A percentile compares a stretch with the other conserved stretches of the same genome.
Evolutionary conservation across 2,888 invertebrate species (phyloP).

Genomic region (Chrysolina oricalcia): DNA sequence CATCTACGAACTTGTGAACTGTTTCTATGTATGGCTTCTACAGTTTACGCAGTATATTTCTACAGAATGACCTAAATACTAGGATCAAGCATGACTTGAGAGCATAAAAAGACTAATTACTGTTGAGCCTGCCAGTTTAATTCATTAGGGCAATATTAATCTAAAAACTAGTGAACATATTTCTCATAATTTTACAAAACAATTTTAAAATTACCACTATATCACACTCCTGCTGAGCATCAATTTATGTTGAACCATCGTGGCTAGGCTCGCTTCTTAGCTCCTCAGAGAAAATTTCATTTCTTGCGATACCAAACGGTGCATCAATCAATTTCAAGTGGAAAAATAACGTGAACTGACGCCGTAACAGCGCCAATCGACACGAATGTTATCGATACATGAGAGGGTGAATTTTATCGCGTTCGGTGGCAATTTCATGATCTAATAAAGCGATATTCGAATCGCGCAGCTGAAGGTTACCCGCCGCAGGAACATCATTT

Average conservation of each 20-base stretch:
- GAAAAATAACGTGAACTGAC: slow-evolving; percentile 24
- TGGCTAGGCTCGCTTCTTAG: background rate
- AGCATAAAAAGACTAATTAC: too few species aligned
- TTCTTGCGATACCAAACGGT: background rate
- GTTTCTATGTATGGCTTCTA: too few species aligned
- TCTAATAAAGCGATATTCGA: slow-evolving; percentile 14
- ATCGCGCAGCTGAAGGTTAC: background rate
- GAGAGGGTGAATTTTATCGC: slow-evolving; percentile 26
- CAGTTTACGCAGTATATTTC: too few species aligned
- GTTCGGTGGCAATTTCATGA: slow-evolving; percentile 19
- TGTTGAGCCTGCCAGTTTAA: too few species aligned
- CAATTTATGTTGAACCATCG: background rate
- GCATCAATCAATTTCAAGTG: slow-evolving; percentile 32
- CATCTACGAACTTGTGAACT: too few species aligned
- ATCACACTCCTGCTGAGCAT: background rate
- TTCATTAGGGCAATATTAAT: background rate
- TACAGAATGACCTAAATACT: background rate
- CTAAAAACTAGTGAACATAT: too few species aligned
- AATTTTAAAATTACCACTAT: background rate
- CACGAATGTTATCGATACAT: slow-evolving; percentile 18
- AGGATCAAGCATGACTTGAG: too few species aligned
- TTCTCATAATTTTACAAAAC: too few species aligned
- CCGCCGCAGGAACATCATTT: background rate
- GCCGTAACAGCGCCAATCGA: slow-evolving; percentile 16
- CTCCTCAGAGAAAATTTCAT: background rate